Evolutionary conservation across 2,113 vertebrate species (phyloP).

Genomic region (Otocyon megalotis): DNA sequence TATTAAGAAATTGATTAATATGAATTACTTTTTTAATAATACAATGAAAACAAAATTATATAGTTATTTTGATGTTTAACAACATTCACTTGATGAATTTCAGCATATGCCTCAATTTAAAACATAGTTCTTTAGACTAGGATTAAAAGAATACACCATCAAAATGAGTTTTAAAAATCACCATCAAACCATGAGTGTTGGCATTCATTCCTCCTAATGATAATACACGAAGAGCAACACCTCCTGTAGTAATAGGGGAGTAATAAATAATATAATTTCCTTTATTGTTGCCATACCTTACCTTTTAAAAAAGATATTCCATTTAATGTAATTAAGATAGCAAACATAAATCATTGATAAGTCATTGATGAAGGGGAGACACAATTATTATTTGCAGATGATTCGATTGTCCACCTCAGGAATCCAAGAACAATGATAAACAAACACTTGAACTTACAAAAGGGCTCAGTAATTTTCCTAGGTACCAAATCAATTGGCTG

Average conservation of each 20-base stretch:
- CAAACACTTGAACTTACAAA: background rate
- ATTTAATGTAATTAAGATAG: background rate
- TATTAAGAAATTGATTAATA: background rate
- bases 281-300: background rate
- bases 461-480: background rate
- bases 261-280: background rate
- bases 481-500: background rate
- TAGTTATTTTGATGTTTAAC: background rate
- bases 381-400: background rate
- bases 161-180: conserved; percentile 7
- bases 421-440: background rate
- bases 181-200: background rate
- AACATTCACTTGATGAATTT: background rate
- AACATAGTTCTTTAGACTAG: background rate
- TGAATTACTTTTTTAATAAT: background rate
- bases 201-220: background rate
- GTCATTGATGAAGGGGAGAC: background rate
- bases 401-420: background rate
- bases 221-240: rapidly evolving
- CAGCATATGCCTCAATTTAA: background rate
- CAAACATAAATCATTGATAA: background rate
- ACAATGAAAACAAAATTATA: background rate
- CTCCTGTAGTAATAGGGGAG: background rate
- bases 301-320: background rate
- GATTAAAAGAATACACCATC: background rate